Base-by-base conservation (phyloP, 1,140 invertebrate species). In the Drosophila hydei region DNA sequence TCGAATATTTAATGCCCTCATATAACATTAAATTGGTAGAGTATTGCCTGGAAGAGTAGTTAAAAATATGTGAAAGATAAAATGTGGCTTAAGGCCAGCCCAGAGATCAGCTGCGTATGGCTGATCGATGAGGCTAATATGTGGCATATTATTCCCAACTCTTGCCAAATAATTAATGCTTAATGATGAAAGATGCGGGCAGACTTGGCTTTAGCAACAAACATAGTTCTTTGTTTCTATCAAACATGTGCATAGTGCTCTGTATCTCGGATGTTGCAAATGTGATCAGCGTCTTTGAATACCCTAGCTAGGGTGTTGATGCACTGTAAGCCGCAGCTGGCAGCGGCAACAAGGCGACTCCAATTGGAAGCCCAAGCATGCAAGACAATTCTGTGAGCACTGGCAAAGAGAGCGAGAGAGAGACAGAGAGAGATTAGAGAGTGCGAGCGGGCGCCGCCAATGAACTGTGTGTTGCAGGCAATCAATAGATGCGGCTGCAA, bases 401-500 rank as follows among this genome's bases (percentile, higher is more conserved):
- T 18, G 33, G 11, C 45, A 14, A 6, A 27, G n/a, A n/a, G 18
- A 19, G 14, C 18, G 40, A 19, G 40, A 19, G 14, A 43, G 43
- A 16, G 9, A n/a, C 2, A 47, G 19, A 18, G 18, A 19, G 18
- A 45, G 36, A 38, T 7, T 16, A 12, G 38, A 40, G 38, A 40
- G 38, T 7, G 25, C 48, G 48, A 14, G 23, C 25, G 25, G 4
- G 25, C 43, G 43, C 30, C 48, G 54, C 61, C 81, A 87, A 85
- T 85, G 80, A 85, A 87, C 80, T 85, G 67, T 63, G 67, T 18
- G 54, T 38, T 43, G 80, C 79, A 64, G 60, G 69, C 77, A 87
- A 85, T 85, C 81, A 77, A 85, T 85, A 87, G 81, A 87, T 75
- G 74, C 74, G 74, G 64, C 58, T 50, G 55, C 72, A 79, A 61